These are phyloP conservation scores for Protophormia terraenovae DNA, from an alignment of 2,888 invertebrate genomes.

Conservation along the genomic window DNA sequence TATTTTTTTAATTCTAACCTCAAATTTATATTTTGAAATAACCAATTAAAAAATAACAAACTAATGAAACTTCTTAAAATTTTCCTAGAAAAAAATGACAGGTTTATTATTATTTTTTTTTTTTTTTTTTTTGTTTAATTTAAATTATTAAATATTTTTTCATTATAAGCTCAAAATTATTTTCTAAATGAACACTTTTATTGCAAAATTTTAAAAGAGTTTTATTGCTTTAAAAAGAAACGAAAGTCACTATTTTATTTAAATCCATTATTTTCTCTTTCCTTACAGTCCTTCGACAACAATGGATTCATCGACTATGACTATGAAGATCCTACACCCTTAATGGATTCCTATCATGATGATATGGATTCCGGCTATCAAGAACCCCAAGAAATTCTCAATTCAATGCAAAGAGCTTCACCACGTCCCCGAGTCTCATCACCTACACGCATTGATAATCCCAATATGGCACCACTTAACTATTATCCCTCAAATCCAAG, in stretches of 20 bases:
- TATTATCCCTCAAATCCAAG: constrained; percentile 82
- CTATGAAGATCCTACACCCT: constrained; percentile 89
- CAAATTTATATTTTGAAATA: too few species aligned
- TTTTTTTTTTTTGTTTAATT: too few species aligned
- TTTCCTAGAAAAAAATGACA: too few species aligned
- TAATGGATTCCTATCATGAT: constrained; percentile 88
- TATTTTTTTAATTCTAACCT: too few species aligned
- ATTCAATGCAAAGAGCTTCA: constrained; percentile 78
- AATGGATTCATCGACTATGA: constrained; percentile 91
- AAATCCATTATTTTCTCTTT: background rate
- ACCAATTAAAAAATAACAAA: too few species aligned
- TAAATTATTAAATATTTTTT: too few species aligned
- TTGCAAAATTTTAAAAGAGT: too few species aligned
- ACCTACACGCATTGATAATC: constrained; percentile 91
- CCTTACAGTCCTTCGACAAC: constrained; percentile 84
- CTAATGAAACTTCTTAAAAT: too few species aligned
- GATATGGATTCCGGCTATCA: constrained; percentile 83
- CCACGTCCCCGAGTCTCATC: constrained; percentile 88
- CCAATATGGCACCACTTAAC: constrained; percentile 89
- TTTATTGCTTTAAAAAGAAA: too few species aligned
- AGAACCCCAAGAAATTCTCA: constrained; percentile 81
- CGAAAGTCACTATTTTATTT: background rate
- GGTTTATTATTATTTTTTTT: too few species aligned
- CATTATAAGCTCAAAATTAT: too few species aligned
- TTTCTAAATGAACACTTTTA: too few species aligned